phyloP scores from a whole-genome alignment of 2,888 invertebrate genomes.

The Melieria crassipennis region DNA sequence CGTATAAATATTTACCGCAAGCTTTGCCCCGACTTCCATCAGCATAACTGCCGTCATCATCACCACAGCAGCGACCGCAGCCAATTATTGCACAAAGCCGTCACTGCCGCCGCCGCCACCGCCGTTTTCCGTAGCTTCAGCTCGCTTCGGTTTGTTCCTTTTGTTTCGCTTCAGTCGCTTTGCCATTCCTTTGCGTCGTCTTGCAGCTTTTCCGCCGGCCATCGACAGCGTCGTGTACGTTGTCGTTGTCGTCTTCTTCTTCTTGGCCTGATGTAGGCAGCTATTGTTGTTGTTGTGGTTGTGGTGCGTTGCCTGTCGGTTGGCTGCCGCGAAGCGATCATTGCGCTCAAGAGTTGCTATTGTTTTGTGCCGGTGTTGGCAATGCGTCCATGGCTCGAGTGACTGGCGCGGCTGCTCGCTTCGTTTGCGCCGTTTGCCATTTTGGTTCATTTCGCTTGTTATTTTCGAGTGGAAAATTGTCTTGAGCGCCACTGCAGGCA shows the following conservation, averaged over 20 bases:
- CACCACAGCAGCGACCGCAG: constrained; percentile 23
- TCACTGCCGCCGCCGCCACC: not conserved
- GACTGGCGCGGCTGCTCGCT: not conserved
- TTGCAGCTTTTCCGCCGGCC: not conserved
- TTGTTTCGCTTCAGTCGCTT: constrained; percentile 18
- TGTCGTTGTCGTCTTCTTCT: no score
- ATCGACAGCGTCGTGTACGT: no score
- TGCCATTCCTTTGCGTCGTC: not conserved
- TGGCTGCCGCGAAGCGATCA: no score
- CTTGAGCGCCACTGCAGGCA: constrained; percentile 18
- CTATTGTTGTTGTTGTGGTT: no score
- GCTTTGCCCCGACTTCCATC: not conserved
- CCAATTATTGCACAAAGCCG: constrained; percentile 27
- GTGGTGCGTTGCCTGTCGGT: no score
- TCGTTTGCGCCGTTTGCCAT: not conserved
- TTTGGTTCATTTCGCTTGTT: not conserved
- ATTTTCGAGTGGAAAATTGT: constrained; percentile 26
- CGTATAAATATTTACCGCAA: not conserved
- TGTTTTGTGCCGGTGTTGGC: no score
- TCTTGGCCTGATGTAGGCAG: no score
- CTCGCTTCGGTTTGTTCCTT: constrained; percentile 11
- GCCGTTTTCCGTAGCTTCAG: not conserved
- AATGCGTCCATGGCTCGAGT: no score
- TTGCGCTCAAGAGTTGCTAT: no score
- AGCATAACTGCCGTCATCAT: not conserved